Percentiles rank a stretch among this genome's conserved stretches.
These are phyloP conservation scores for Pyrgilauda ruficollis DNA, from an alignment of 2,113 vertebrate genomes.

Conservation along the genomic window DNA sequence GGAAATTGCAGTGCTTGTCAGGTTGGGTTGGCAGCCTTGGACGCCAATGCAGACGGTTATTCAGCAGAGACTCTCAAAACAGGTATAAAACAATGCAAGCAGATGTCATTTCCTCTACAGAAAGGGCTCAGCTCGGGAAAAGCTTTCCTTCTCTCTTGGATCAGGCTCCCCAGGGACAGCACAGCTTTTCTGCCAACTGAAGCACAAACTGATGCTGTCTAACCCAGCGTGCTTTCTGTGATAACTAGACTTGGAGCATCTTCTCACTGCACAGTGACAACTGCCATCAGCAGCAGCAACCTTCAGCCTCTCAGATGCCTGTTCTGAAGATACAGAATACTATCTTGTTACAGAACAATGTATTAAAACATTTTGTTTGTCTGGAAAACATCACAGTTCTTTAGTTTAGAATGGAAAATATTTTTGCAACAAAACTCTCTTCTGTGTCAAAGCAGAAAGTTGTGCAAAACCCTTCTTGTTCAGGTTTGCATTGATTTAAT, in stretches of 20 bases:
- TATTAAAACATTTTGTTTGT: background rate
- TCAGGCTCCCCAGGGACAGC: background rate
- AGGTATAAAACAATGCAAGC: slow-evolving; percentile 20
- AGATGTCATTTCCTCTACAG: slow-evolving; percentile 3
- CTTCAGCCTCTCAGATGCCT: background rate
- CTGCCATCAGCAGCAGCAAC: background rate
- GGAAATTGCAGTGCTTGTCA: background rate
- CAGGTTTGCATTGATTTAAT: background rate
- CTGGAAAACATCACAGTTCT: background rate
- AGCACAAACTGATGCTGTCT: background rate
- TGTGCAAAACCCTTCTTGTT: background rate
- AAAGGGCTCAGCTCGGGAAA: slow-evolving; percentile 4
- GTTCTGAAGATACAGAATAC: background rate
- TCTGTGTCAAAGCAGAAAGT: background rate
- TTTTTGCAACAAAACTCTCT: background rate
- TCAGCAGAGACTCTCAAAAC: slow-evolving; percentile 13
- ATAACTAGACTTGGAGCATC: background rate
- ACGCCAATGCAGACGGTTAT: background rate
- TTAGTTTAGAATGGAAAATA: background rate
- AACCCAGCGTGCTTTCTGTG: background rate
- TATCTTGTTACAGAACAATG: background rate
- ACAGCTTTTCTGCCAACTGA: slow-evolving; percentile 21
- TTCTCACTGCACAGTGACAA: background rate
- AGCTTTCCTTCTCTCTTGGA: slow-evolving; percentile 1
- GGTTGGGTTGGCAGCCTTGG: background rate